Evolutionary conservation across 2,888 invertebrate species (phyloP).

Genomic region (Xylophagus ater): DNA sequence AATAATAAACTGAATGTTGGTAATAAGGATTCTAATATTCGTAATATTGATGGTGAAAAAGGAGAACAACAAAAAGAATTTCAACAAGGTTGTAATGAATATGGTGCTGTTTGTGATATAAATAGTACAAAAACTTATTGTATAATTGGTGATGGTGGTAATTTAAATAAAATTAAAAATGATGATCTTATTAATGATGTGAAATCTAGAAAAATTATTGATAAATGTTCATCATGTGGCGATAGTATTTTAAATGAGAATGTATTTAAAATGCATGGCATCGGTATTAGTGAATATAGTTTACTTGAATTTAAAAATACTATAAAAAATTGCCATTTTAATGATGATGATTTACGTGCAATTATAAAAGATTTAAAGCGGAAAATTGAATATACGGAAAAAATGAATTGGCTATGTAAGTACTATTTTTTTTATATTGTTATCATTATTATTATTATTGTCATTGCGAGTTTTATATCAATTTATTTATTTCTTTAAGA

Average conservation of each 20-base stretch:
- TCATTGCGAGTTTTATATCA: no score
- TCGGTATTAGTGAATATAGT: conserved; percentile 30
- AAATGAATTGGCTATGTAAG: conserved; percentile 42
- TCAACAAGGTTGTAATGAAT: neutral
- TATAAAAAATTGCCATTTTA: conserved; percentile 38
- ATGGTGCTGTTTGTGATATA: neutral
- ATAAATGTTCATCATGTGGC: conserved; percentile 10
- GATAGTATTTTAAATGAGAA: conserved; percentile 3
- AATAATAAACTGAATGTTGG: conserved; percentile 4
- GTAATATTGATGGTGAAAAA: conserved; percentile 4
- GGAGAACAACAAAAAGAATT: neutral
- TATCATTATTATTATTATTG: no score
- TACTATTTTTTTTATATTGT: conserved; percentile 17
- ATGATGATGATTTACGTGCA: conserved; percentile 36
- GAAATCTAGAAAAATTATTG: conserved; percentile 4
- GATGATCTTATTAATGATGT: neutral
- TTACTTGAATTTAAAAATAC: conserved; percentile 37
- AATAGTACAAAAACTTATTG: neutral
- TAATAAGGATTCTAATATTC: conserved; percentile 1
- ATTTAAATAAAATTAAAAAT: conserved; percentile 4
- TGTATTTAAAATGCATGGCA: no score
- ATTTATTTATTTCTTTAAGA: no score
- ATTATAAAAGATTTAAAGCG: conserved; percentile 37
- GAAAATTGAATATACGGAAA: conserved; percentile 39
- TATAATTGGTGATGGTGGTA: conserved; percentile 3